Evolutionary conservation across 2,888 invertebrate genomes (phyloP), one percentile per base, ranked within the genome.

Genomic region (Chromoteleia sp.): DNA sequence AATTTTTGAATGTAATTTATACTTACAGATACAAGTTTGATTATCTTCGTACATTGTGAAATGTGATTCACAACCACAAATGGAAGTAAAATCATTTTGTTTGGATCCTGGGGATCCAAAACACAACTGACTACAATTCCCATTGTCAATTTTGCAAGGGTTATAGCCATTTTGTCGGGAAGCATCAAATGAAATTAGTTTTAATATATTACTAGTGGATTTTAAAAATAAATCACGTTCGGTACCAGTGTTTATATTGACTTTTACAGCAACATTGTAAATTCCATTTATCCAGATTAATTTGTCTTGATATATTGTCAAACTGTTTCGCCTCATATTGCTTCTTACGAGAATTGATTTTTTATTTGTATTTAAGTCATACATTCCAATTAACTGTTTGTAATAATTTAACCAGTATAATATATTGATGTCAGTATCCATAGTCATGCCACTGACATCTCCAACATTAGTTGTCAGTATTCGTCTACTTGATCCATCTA

Each of bases 51-150:
- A 1, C 29, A 59, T 1, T 4, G 59, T 59, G 29, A 43, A 59
- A 15, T 59, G 59, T 0, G 43, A 59, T 10, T 59, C 59, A 19
- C 59, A 59, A 43, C 43, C 43, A 19, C 59, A 59, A 14, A 17
- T 54, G 0, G 33, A 33, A 12, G 15, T 41, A 7, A 15, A 1
- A 30, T 17, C 10, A 6, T 54, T 54, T 5, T 54, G 41, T 2
- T 54, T 21, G 2, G n/a, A 21, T 12, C 2, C 12, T 21, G 39
- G 14, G 2, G 39, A 14, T 14, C 58, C 43, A 25, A 43, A 59
- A 15, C 59, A 59, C 1, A 59, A 29, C 4, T 59, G 59, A 29
- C 29, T 43, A 29, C 59, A 59, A 21, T 59, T 43, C 14, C 43
- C 59, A 29, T 59, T 59, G 14, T 43, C 7, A 0, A n/a, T 10